Conservation (phyloP, 2,888 invertebrate genomes). For the Heliconius ethilla region DNA sequence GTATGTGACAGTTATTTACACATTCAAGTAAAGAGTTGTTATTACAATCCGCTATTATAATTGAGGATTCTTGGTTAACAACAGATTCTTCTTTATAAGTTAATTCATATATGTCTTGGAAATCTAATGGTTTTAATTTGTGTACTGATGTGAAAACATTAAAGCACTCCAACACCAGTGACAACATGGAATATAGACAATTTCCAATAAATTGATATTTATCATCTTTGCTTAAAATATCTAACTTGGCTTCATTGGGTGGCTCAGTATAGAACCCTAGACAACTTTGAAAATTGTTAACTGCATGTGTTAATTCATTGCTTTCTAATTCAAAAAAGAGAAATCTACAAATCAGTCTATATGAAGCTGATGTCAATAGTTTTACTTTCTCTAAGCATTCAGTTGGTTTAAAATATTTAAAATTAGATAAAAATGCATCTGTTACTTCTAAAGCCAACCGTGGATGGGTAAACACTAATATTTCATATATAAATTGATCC, state of each 20-base stretch:
- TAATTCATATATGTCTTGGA: constrained; percentile 57
- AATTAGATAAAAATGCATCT: constrained; percentile 59
- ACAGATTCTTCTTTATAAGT: constrained; percentile 58
- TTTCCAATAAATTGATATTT: constrained; percentile 64
- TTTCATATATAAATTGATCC: constrained; percentile 64
- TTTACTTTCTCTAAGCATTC: constrained; percentile 59
- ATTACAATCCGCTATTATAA: constrained; percentile 54
- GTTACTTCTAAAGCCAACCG: constrained; percentile 64
- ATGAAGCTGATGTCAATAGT: constrained; percentile 58
- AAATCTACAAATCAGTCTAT: constrained; percentile 62
- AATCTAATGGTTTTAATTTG: constrained; percentile 51
- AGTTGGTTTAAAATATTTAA: constrained; percentile 65
- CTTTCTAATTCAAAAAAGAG: constrained; percentile 57
- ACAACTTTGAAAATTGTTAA: constrained; percentile 60
- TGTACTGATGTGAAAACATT: constrained; percentile 42
- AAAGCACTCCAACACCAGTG: constrained; percentile 38
- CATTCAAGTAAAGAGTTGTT: constrained; percentile 56
- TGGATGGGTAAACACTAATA: constrained; percentile 62
- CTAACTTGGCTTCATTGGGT: constrained; percentile 61
- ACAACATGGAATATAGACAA: constrained; percentile 58
- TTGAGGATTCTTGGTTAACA: constrained; percentile 45
- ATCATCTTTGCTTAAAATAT: constrained; percentile 57
- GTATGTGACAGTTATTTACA: constrained; percentile 58
- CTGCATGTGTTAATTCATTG: constrained; percentile 50
- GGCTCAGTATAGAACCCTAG: constrained; percentile 63